Evolutionary conservation across 2,797 vertebrate species (phyloP), one percentile per base, ranked within the genome.

Genomic region (Hylomyscus alleni): DNA sequence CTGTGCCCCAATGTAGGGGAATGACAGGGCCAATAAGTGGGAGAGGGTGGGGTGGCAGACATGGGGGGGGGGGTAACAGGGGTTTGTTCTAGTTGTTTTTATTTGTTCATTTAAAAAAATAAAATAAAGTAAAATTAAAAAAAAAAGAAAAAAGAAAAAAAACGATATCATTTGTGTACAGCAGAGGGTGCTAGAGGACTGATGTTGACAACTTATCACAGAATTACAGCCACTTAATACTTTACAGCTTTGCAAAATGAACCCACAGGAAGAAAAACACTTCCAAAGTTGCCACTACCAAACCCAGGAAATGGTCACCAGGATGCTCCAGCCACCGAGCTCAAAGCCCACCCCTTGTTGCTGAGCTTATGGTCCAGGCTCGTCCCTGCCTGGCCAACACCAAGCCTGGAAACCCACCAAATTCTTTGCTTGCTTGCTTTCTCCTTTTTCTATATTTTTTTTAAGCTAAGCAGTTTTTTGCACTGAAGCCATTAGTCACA

Each of bases 291-390:
- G 10, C 56, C 13, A 2, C 26, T 6, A 4, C 50, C 22, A 50
- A 26, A 3, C 37, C 6, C n/a, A 77, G 73, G 11, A 24, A 67
- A 37, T 10, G 19, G 6, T 52, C 24, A 0, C 22, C 8, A 0
- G 29, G 3, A 6, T 0, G 4, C 60, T 56, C 3, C 54, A 11
- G 12, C 2, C 0, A 8, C 26, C 0, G 10, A 58, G 29, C 19
- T 24, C 1, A 0, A 11, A 4, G 2, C 3, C 29, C 50, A 26
- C 6, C 14, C 0, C 0, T 0, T 40, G 26, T 3, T 3, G 12
- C 0, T 10, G 3, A 54, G 22, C 3, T 67, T 1, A 10, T 13
- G 54, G 29, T 60, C 7, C 34, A 7, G 6, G 24, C 13, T 3
- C 40, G 1, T 56, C 34, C 1, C 56, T 65, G 26, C 6, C 0